Conservation (phyloP, 2,113 vertebrate species). For the Alligator sinensis region DNA sequence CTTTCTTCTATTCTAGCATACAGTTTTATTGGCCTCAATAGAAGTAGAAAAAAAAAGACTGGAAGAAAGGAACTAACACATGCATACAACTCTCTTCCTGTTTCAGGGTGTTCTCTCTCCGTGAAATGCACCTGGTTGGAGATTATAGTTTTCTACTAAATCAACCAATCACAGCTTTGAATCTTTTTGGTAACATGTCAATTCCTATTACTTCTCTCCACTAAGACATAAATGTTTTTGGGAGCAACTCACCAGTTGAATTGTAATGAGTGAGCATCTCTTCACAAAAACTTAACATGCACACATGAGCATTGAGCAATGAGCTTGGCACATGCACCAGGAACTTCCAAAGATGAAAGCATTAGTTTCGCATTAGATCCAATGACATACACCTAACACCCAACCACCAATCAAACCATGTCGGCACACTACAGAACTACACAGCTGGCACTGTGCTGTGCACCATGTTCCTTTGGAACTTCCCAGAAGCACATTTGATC, state of each 20-base stretch:
- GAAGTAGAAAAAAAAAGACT: not conserved
- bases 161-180: not conserved
- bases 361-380: not conserved
- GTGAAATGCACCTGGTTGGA: not conserved
- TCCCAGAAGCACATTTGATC: not conserved
- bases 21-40: not conserved
- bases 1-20: not conserved
- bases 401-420: not conserved
- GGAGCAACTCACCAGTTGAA: not conserved
- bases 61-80: not conserved
- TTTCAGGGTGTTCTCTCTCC: not conserved
- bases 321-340: rapidly evolving
- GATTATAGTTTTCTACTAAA: not conserved
- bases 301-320: not conserved
- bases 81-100: not conserved
- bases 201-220: not conserved
- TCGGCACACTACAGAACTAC: not conserved
- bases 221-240: not conserved
- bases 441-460: not conserved
- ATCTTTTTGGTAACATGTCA: not conserved
- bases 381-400: not conserved
- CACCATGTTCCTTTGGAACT: not conserved
- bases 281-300: not conserved
- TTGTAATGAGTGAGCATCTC: no score
- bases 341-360: not conserved